Percentiles rank a stretch among this genome's conserved stretches.
These are phyloP conservation scores for Orthonyx spaldingii DNA, from an alignment of 2,113 vertebrate genomes.

Conservation along the genomic window DNA sequence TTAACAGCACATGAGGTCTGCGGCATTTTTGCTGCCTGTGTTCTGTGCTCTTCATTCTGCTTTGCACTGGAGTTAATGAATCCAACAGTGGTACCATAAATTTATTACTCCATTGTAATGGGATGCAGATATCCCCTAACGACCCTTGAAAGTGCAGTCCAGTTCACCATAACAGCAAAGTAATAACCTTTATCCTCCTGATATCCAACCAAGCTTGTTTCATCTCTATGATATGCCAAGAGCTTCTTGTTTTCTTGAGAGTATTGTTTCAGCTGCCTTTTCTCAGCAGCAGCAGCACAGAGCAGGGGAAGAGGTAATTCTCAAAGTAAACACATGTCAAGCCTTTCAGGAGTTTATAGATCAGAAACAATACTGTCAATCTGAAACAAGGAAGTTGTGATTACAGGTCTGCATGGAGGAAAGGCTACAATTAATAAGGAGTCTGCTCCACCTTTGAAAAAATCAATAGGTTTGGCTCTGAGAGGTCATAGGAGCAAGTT, in stretches of 20 bases:
- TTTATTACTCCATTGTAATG: neutral
- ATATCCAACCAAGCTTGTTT: neutral
- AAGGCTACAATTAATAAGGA: conserved; percentile 22
- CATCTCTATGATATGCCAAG: neutral
- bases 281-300: neutral
- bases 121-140: neutral
- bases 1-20: neutral
- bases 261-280: neutral
- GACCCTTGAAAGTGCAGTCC: neutral
- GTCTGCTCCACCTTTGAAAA: neutral
- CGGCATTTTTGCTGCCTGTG: neutral
- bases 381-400: conserved; percentile 36
- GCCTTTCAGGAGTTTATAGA: neutral
- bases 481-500: neutral
- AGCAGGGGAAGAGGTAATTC: neutral
- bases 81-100: neutral
- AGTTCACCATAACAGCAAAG: neutral
- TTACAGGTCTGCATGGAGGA: neutral
- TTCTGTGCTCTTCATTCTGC: neutral
- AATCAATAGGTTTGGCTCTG: neutral
- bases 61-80: neutral
- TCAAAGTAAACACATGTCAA: neutral
- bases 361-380: neutral
- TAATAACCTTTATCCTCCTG: neutral
- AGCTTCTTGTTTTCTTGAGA: neutral